Evolutionary conservation across 1,140 invertebrate genomes (phyloP), one percentile per base, ranked within the genome.

Genomic region (Hycleus phaleratus): DNA sequence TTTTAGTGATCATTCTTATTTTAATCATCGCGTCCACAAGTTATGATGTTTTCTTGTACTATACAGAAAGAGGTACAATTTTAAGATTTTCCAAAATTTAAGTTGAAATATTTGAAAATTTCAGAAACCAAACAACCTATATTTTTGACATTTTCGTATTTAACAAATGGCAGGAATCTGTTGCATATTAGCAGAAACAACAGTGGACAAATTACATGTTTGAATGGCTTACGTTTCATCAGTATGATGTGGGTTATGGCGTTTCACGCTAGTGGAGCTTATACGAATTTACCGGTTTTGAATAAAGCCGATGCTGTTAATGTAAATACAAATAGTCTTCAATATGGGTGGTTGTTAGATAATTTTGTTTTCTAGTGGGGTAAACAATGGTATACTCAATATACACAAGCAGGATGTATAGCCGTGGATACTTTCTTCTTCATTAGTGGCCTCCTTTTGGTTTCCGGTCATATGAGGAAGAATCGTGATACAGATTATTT

Each of bases 401-500:
- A 50, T 38, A 62, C 76, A 4, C 63, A 68, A 0, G 52, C 69
- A 0, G 74, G 71, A 4, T 63, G 71, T 2, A 69, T 75, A 43
- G 67, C 77, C 0, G 80, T 81, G 0, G 80, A 82, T 58, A 79
- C 79, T 2, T 82, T 82, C 65, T 79, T 82, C 43, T 66, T 79
- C 26, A 67, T 80, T 4, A 85, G 82, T 68, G 85, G 84, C 43
- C 68, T 84, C 2, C 69, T 87, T 0, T 65, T 82, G 1, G 71
- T 77, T 0, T 84, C 83, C 53, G 25, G 46, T 3, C 50, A 49
- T 56, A 12, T 54, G 6, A 50, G 38, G 47, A 8, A 3, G 8
- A 42, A 42, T n/a, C 40, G 4, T 0, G 9, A n/a, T 4, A 10
- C 4, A 8, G 11, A 11, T 42, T 42, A 4, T 8, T 4, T 9